Conservation (phyloP, 2,797 vertebrate species). For the Karalla daura region DNA sequence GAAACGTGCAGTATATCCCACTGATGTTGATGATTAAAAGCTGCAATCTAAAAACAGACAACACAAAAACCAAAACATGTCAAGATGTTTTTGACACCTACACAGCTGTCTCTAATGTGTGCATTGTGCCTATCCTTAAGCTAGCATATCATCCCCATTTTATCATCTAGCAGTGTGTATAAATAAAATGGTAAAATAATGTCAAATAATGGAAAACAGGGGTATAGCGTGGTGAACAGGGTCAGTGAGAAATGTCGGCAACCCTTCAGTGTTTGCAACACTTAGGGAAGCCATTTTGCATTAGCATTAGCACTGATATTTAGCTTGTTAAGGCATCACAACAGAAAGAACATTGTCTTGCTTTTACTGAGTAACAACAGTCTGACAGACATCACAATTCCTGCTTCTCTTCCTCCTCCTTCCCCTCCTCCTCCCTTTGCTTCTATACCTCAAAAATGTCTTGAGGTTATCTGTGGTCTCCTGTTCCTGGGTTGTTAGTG, state of each 20-base stretch:
- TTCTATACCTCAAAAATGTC: no score
- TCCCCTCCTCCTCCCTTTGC: no score
- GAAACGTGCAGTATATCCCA: no score
- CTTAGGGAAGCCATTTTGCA: conserved; percentile 26
- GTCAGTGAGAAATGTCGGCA: conserved; percentile 5
- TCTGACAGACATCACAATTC: background rate
- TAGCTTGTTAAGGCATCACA: conserved; percentile 47
- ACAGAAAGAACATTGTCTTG: background rate
- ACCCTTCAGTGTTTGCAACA: conserved; percentile 3
- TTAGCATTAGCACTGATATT: conserved; percentile 53
- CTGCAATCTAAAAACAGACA: background rate
- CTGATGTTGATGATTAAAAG: no score
- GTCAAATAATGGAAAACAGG: no score
- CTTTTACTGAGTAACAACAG: background rate
- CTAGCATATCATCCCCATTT: background rate
- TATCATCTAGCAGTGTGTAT: no score
- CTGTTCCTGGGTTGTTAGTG: background rate
- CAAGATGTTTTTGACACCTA: background rate
- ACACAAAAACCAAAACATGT: background rate
- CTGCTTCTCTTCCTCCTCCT: no score
- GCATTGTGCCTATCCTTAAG: background rate
- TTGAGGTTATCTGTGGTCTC: background rate
- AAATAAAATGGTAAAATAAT: no score
- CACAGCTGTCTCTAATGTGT: background rate
- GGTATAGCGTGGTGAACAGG: no score